Base-by-base conservation (phyloP, 2,113 vertebrate genomes). In the Perognathus longimembris region DNA sequence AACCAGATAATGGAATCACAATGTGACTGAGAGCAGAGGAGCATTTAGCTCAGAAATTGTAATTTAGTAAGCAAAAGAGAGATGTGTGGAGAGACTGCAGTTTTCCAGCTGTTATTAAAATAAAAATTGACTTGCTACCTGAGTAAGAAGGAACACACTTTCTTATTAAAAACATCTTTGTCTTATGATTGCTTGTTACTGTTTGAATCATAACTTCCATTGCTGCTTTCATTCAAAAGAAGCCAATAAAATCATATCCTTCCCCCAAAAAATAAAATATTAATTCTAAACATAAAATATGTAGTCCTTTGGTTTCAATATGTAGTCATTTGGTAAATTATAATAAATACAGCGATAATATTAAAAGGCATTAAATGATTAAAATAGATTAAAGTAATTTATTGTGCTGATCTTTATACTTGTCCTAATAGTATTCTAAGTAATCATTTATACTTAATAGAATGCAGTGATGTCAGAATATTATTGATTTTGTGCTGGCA, bases 241-340 rank as follows among this genome's bases (percentile, higher is more conserved):
- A 97, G 70, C 92, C 96, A 97, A 97, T 97, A 98, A 98, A 97
- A 95, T 96, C 90, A 93, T 96, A 96, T 98, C 97, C 98, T 98
- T 98, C 97, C 97, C n/a, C n/a, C n/a, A n/a, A n/a, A n/a, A n/a
- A 94, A 80, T 69, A 30, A 95, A 7, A 85, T 94, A 96, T 97
- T 96, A 93, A 22, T 1, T 14, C 66, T 76, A 91, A 96, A 91
- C 75, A 94, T 90, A 89, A 74, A 97, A 69, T 67, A 45, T 91
- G 84, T 71, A 96, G n/a, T 45, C 45, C 45, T 45, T 45, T 92
- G 73, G 91, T 97, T 91, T 54, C 77, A 95, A 87, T 78, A 96
- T 90, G 89, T 96, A 95, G 90, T 93, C 89, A 90, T 97, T 96
- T 97, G 89, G 91, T 75, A 95, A 95, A 94, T 90, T 97, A 95